Evolutionary conservation across 2,797 vertebrate genomes (phyloP), one percentile per base, ranked within the genome.

Genomic region (Danio tinwini): DNA sequence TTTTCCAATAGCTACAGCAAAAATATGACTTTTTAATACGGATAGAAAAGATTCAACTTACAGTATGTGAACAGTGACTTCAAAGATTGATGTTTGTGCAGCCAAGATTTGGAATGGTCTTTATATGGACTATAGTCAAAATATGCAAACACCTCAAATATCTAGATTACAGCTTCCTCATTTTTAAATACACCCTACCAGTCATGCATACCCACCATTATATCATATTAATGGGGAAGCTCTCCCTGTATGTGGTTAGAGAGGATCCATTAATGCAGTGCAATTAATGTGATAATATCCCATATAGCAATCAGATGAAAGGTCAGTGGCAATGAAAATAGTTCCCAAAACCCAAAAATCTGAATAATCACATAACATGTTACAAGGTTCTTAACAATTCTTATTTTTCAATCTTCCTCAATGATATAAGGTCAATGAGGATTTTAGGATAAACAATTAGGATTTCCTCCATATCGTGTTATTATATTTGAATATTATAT

Each of bases 191-290:
- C 19, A 47, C 1, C 8, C 53, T 80, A 81, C 21, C 83, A 82
- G 83, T 77, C 71, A 14, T 82, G 80, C n/a, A 19, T 67, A 61
- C 68, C 78, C 86, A 89, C 92, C 91, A 88, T 93, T 92, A 93
- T 88, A 89, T 87, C 82, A 86, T 90, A 77, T 86, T 91, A 88
- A 85, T 86, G 83, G 88, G 91, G 90, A 50, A 76, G 82, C 77
- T 74, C 81, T 44, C 53, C 75, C 49, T 63, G 59, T 52, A 85
- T 82, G 78, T 42, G 0, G 63, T 64, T 81, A 83, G 83, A 37
- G 70, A 82, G 81, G 86, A 83, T 87, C 82, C 83, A 81, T 86
- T 87, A 82, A 82, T 17, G 29, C 67, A 40, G 8, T 81, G 86
- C 84, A 87, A 83, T 82, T 70, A 82, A 67, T 58, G 21, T 13